phyloP scores from a whole-genome alignment of 2,888 invertebrate species.

The Bhutanitis thaidina region DNA sequence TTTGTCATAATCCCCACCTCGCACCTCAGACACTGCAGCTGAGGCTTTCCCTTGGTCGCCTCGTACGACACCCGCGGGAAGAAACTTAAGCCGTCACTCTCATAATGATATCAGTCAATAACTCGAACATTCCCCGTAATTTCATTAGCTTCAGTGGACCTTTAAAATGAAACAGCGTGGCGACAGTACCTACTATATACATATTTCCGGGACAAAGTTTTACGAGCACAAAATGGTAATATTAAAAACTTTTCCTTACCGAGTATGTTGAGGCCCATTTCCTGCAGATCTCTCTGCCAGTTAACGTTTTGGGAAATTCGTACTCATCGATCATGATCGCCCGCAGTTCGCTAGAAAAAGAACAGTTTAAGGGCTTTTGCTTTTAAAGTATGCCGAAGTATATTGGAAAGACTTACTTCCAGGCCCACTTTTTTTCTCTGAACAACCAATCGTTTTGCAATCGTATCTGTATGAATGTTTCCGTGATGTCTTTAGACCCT shows the following conservation, averaged over 20 bases:
- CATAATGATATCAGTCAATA: too few relatives aligned
- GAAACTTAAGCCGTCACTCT: too few relatives aligned
- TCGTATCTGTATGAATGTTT: conserved; percentile 68
- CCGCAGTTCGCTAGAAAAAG: conserved; percentile 47
- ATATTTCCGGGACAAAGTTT: too few relatives aligned
- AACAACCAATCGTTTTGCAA: conserved; percentile 72
- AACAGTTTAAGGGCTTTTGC: neutral
- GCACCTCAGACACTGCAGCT: too few relatives aligned
- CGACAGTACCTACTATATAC: too few relatives aligned
- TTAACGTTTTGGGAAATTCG: conserved; percentile 59
- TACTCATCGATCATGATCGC: conserved; percentile 60
- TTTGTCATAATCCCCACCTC: too few relatives aligned
- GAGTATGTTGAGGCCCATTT: conserved; percentile 65
- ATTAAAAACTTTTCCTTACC: conserved; percentile 38
- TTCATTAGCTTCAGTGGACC: too few relatives aligned
- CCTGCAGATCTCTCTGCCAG: conserved; percentile 53
- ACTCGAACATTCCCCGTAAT: too few relatives aligned
- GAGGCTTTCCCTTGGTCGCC: too few relatives aligned
- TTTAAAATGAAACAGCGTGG: too few relatives aligned
- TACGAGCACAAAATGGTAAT: too few relatives aligned
- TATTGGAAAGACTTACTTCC: conserved; percentile 55
- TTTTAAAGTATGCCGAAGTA: neutral
- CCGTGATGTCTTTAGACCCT: conserved; percentile 74
- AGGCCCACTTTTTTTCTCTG: conserved; percentile 63
- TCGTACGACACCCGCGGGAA: too few relatives aligned